Percentiles rank a stretch among this genome's conserved stretches.
These are phyloP conservation scores for Propithecus coquereli DNA, from an alignment of 2,113 vertebrate species.

Conservation along the genomic window DNA sequence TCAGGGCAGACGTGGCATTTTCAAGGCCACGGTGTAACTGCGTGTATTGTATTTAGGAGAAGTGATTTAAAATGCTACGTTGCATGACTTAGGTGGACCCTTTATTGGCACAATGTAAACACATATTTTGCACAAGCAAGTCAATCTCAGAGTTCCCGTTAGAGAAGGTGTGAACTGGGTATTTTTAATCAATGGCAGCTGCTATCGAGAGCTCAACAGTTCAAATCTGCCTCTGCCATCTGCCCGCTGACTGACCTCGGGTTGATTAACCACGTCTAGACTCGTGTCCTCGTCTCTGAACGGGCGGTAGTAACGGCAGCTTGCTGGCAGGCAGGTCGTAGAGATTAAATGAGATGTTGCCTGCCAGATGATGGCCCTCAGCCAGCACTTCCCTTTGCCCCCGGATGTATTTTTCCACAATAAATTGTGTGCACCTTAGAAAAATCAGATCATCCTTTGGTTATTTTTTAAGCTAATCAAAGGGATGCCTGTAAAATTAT, in stretches of 20 bases:
- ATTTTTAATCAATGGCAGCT: neutral
- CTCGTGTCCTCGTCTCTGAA: neutral
- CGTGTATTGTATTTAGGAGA: neutral
- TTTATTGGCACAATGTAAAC: neutral
- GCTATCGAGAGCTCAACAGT: neutral
- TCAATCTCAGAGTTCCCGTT: neutral
- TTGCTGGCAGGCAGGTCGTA: neutral
- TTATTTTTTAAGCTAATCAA: neutral
- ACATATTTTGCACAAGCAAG: neutral
- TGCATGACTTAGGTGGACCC: neutral
- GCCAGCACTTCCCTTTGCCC: neutral
- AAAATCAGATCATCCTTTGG: neutral
- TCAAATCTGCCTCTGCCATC: neutral
- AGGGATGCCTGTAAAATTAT: neutral
- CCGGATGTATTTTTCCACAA: neutral
- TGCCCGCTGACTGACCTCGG: neutral
- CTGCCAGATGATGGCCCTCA: neutral
- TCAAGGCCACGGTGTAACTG: neutral
- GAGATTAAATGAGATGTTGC: neutral
- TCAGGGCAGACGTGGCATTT: neutral
- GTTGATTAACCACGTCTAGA: neutral
- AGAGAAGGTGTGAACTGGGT: neutral
- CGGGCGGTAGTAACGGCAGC: accelerated
- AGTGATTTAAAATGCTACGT: neutral
- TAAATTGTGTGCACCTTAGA: neutral